phyloP scores from a whole-genome alignment of 2,888 invertebrate species.

The Leucophenga maculata region DNA sequence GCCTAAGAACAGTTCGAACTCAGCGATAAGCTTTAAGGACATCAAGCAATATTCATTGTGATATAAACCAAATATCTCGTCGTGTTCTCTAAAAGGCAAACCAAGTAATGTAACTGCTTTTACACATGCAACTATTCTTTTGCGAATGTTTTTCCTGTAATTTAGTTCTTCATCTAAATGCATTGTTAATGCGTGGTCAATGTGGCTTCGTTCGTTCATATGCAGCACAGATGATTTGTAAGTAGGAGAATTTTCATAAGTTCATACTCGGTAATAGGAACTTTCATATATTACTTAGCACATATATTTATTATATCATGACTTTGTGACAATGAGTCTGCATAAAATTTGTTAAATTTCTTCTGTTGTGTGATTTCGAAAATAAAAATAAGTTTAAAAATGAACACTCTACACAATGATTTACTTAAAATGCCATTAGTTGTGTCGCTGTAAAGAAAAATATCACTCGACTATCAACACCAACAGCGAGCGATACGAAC shows the following conservation, averaged over 20 bases:
- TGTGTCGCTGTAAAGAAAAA: conserved; percentile 31
- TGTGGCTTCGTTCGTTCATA: neutral
- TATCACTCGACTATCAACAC: conserved; percentile 21
- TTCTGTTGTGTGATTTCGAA: no score
- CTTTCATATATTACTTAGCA: no score
- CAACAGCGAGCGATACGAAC: conserved; percentile 16
- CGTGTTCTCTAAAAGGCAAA: no score
- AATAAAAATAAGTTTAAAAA: neutral
- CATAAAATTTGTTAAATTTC: no score
- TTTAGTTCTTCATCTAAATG: neutral
- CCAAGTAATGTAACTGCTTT: neutral
- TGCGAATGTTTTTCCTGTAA: no score
- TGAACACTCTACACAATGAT: conserved; percentile 31
- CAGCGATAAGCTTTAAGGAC: no score
- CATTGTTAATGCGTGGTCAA: conserved; percentile 8
- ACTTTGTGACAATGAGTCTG: no score
- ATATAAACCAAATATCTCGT: neutral
- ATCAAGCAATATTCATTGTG: neutral
- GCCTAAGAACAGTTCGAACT: neutral
- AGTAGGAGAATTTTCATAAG: conserved; percentile 5
- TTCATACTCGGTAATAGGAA: conserved; percentile 9
- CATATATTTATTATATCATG: no score
- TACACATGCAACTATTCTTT: neutral
- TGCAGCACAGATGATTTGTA: conserved; percentile 12
- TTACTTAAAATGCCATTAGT: conserved; percentile 57